Evolutionary conservation across 2,888 invertebrate species (phyloP).

Genomic region (Trisateles emortualis): DNA sequence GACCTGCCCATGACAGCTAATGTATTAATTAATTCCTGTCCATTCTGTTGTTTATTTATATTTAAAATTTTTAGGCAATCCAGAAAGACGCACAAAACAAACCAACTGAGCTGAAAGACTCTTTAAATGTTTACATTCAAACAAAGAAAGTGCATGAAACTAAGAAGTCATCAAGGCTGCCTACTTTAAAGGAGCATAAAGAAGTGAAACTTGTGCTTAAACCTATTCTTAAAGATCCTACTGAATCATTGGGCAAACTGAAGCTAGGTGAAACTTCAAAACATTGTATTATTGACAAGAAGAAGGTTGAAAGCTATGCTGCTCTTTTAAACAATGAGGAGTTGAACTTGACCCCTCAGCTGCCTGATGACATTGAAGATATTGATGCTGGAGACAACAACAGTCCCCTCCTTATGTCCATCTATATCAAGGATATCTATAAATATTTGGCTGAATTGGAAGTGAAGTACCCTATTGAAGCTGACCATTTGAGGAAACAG

Average conservation of each 20-base stretch:
- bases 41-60: neutral
- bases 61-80: conserved; percentile 53
- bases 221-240: conserved; percentile 68
- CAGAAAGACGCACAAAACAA: conserved; percentile 68
- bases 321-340: conserved; percentile 32
- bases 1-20: too few species aligned
- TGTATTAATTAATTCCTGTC: too few species aligned
- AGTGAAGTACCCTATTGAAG: conserved; percentile 88
- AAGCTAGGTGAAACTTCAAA: conserved; percentile 58
- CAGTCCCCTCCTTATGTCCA: conserved; percentile 93
- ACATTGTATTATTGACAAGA: conserved; percentile 38
- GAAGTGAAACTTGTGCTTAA: conserved; percentile 58
- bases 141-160: conserved; percentile 59
- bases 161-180: conserved; percentile 63
- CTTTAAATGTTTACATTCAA: conserved; percentile 55
- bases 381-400: conserved; percentile 92
- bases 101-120: conserved; percentile 63
- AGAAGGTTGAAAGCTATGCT: conserved; percentile 38
- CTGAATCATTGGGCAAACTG: conserved; percentile 71
- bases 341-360: conserved; percentile 35
- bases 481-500: conserved; percentile 90
- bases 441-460: conserved; percentile 93
- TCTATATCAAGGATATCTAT: conserved; percentile 97
- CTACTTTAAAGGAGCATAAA: conserved; percentile 62
- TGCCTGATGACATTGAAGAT: conserved; percentile 87